Base-by-base conservation (phyloP, 2,888 invertebrate species). In the Orthosia gracilis region DNA sequence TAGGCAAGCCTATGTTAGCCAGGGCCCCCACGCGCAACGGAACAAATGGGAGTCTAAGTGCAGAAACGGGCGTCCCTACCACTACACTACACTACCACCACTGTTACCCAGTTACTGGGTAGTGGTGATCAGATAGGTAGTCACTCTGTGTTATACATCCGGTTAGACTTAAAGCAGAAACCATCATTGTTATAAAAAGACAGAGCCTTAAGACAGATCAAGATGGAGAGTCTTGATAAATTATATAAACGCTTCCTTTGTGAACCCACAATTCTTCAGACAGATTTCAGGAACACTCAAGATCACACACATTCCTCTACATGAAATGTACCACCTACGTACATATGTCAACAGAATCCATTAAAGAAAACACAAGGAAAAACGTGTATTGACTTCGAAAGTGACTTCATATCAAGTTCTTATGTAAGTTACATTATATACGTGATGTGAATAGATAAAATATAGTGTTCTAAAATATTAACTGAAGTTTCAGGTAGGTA, bases 331-430 rank as follows among this genome's bases (percentile, higher is more conserved):
- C 9, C 54, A 55, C 61, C 26, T 18, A 76, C 54, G 9, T 7
- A 50, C 23, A 69, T 63, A 70, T 21, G 26, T 52, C 57, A 73
- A 69, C 50, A 65, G 72, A 82, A 69, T 82, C 57, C 61, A 76
- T 69, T 59, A 73, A 54, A 78, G 40, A 73, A 73, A 74, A 64
- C 12, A 73, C 1, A 73, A 67, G 52, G 17, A 78, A 72, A 78
- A 70, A 63, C n/a, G 49, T 71, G 61, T 65, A 52, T 57, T 23
- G 70, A 83, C 61, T 67, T 69, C 2, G 12, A 52, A 72, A 72
- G 52, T 50, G 47, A 80, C 61, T 72, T 72, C 62, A 50, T 40
- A 49, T 47, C 17, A 69, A 75, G 61, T 67, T 74, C 18, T 54
- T 40, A 66, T 45, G 23, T 69, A 65, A 40, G 23, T 63, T 52